A percentile compares a stretch with the other conserved stretches of the same genome.
Conservation (phyloP, 2,797 vertebrate species). For the Paramormyrops hopkinsi region DNA sequence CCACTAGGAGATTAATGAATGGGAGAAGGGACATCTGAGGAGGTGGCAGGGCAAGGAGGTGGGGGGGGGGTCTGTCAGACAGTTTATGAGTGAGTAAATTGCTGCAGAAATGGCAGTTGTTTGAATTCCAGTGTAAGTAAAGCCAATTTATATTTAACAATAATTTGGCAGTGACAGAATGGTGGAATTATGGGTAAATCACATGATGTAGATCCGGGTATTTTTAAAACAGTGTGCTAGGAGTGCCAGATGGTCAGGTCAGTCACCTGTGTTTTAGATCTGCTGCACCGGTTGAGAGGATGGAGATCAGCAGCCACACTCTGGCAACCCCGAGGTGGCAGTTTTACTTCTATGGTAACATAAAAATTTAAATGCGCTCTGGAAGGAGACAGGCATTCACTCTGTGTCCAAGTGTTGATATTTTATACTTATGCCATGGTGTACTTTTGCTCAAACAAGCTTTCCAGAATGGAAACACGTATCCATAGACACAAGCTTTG, state of each 20-base stretch:
- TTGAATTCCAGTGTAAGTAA: not conserved
- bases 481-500: not conserved
- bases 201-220: not conserved
- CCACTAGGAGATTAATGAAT: slow-evolving; percentile 42
- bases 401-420: not conserved
- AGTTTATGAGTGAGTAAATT: not conserved
- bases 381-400: not conserved
- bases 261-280: not conserved
- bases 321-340: not conserved
- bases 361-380: not conserved
- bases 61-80: not conserved
- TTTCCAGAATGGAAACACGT: not conserved
- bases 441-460: not conserved
- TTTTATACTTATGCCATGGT: not conserved
- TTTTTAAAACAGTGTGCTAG: not conserved
- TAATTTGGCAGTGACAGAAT: not conserved
- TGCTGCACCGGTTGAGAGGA: not conserved
- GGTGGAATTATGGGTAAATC: not conserved
- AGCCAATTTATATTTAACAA: not conserved
- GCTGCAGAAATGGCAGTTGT: not conserved
- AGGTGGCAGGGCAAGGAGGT: not conserved
- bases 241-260: not conserved
- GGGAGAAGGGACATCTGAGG: not conserved
- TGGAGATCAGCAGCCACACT: not conserved
- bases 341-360: not conserved